Evolutionary conservation across 1,140 invertebrate genomes (phyloP).

Genomic region (Drosophila lacteicornis): DNA sequence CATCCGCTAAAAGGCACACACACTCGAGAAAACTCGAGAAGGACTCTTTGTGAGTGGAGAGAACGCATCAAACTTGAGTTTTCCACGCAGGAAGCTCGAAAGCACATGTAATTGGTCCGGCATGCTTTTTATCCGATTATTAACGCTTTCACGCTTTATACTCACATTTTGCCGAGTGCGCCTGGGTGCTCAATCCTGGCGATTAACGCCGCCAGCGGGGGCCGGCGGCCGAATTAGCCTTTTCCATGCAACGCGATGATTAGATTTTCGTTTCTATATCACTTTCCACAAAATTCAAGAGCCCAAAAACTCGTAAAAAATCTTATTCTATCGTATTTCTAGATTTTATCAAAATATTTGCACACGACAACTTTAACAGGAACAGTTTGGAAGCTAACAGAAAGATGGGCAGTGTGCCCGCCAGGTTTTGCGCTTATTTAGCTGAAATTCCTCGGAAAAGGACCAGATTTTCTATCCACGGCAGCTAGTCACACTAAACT

Average conservation of each 20-base stretch:
- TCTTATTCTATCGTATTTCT: not conserved
- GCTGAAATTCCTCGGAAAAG: too few relatives aligned
- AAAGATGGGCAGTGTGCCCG: too few relatives aligned
- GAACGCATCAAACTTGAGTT: slow-evolving; percentile 19
- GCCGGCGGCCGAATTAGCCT: slow-evolving; percentile 30
- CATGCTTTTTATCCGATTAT: slow-evolving; percentile 31
- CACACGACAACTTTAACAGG: too few relatives aligned
- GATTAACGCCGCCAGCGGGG: slow-evolving; percentile 44
- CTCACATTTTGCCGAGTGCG: slow-evolving; percentile 23
- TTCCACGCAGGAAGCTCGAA: slow-evolving; percentile 22
- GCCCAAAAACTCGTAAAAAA: not conserved
- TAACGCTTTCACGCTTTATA: slow-evolving; percentile 25
- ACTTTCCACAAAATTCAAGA: not conserved
- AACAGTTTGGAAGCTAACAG: not conserved
- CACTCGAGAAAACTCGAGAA: not conserved
- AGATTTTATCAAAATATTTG: not conserved
- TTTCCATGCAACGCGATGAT: slow-evolving; percentile 36
- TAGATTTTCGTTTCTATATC: not conserved
- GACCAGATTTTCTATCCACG: too few relatives aligned
- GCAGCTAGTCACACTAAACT: too few relatives aligned
- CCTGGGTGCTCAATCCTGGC: not conserved
- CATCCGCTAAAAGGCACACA: slow-evolving; percentile 10
- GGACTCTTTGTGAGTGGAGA: slow-evolving; percentile 22
- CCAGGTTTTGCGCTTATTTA: too few relatives aligned
- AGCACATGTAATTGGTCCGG: slow-evolving; percentile 26